Conservation (phyloP, 2,113 vertebrate species). For the Ptychochromis oligacanthus region DNA sequence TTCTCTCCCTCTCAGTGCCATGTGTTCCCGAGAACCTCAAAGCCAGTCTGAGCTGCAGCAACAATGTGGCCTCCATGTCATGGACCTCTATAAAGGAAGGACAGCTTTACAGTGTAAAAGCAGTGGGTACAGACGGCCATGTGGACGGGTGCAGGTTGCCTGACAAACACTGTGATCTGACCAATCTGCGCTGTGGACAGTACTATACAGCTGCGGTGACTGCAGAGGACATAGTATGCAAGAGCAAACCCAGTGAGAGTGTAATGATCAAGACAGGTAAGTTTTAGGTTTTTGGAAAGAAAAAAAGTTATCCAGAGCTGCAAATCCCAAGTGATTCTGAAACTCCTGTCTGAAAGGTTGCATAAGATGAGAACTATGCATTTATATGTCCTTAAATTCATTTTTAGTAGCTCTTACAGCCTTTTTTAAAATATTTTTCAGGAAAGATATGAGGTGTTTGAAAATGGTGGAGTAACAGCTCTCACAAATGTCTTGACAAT, state of each 20-base stretch:
- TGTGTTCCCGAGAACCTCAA: conserved; percentile 71
- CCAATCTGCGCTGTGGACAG: conserved; percentile 72
- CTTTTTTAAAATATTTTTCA: neutral
- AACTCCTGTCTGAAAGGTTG: neutral
- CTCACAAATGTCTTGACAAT: neutral
- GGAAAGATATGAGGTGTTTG: neutral
- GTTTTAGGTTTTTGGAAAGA: neutral
- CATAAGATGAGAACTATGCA: neutral
- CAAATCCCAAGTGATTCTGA: neutral
- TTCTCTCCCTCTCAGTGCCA: conserved; percentile 57
- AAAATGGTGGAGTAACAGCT: neutral
- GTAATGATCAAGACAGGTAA: conserved; percentile 76
- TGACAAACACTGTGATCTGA: conserved; percentile 69
- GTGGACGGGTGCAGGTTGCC: conserved; percentile 54
- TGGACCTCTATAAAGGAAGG: conserved; percentile 67
- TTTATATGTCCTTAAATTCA: neutral
- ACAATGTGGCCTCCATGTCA: conserved; percentile 70
- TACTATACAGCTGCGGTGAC: conserved; percentile 71
- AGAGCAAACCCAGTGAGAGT: conserved; percentile 62
- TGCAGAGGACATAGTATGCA: conserved; percentile 70
- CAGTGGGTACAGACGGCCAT: conserved; percentile 50
- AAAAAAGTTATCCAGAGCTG: neutral
- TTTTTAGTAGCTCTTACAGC: neutral
- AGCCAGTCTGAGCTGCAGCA: conserved; percentile 68
- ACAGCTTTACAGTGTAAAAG: conserved; percentile 69